Percentiles rank a stretch among this genome's conserved stretches.
Evolutionary conservation across 2,113 vertebrate genomes (phyloP).

Genomic region (Elgaria multicarinata): DNA sequence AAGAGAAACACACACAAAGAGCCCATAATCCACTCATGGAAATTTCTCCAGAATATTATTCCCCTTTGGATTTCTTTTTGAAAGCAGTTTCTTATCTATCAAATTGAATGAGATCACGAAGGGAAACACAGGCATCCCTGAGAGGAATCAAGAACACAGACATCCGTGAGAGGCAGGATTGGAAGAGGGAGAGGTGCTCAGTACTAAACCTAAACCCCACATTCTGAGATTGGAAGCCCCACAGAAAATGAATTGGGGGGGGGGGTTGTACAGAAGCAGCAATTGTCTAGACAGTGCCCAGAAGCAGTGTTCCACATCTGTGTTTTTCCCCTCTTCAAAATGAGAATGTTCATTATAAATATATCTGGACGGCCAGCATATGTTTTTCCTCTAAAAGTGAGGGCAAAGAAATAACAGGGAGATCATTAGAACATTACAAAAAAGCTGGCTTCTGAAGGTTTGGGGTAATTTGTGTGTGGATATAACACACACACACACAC

Average conservation of each 20-base stretch:
- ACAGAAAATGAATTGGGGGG: not conserved
- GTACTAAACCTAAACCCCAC: too few species aligned
- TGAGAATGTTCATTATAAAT: rapidly evolving
- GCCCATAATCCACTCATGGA: too few species aligned
- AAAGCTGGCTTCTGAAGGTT: not conserved
- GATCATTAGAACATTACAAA: not conserved
- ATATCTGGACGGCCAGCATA: not conserved
- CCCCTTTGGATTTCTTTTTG: too few species aligned
- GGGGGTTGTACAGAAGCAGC: not conserved
- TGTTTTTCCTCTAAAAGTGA: not conserved
- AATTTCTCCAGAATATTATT: too few species aligned
- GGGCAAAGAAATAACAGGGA: not conserved
- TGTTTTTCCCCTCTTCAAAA: not conserved
- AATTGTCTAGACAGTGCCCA: not conserved
- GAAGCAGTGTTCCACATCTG: rapidly evolving
- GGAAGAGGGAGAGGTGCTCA: not conserved
- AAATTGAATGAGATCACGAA: too few species aligned
- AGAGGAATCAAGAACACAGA: not conserved
- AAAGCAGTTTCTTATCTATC: too few species aligned
- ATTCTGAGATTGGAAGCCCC: not conserved
- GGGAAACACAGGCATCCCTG: too few species aligned
- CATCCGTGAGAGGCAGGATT: not conserved
- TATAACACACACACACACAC: too few species aligned
- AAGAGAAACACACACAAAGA: too few species aligned
- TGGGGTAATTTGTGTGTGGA: not conserved